These are phyloP conservation scores for Esperia sulphurella DNA, from an alignment of 2,888 invertebrate species.

Conservation along the genomic window DNA sequence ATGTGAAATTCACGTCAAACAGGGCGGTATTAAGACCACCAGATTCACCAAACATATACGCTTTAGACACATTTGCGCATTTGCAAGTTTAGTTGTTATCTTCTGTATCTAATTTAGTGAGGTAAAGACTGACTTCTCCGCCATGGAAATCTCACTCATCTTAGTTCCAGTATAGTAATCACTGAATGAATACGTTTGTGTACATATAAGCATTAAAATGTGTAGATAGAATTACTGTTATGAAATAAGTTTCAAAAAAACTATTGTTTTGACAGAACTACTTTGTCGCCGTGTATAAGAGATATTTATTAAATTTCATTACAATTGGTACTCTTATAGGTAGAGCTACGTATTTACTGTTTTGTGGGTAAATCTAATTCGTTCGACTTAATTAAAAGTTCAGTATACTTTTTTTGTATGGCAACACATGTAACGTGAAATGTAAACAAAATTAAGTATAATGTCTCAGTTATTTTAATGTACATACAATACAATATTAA, in stretches of 20 bases:
- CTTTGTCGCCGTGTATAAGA: constrained; percentile 16
- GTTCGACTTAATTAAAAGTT: constrained; percentile 19
- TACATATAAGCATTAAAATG: constrained; percentile 4
- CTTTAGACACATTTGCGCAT: constrained; percentile 43
- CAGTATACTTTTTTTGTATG: constrained; percentile 45
- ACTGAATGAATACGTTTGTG: not conserved
- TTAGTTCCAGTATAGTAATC: constrained; percentile 14
- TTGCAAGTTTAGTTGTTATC: constrained; percentile 61
- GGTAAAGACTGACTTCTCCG: constrained; percentile 75
- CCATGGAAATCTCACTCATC: constrained; percentile 34
- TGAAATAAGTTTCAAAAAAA: not conserved
- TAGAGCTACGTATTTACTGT: constrained; percentile 21
- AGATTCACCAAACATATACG: constrained; percentile 39
- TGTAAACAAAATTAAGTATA: constrained; percentile 38
- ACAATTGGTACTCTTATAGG: too few relatives aligned
- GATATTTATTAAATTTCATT: not conserved
- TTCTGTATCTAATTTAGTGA: constrained; percentile 55
- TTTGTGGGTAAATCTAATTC: constrained; percentile 34
- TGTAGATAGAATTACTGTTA: constrained; percentile 4
- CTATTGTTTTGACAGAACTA: constrained; percentile 6
- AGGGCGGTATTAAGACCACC: constrained; percentile 38
- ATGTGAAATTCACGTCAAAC: constrained; percentile 28
- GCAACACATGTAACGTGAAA: constrained; percentile 24
- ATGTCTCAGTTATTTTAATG: constrained; percentile 34
- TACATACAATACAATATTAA: constrained; percentile 42